Evolutionary conservation across 2,113 vertebrate species (phyloP).

Genomic region (Hyperoodon ampullatus): DNA sequence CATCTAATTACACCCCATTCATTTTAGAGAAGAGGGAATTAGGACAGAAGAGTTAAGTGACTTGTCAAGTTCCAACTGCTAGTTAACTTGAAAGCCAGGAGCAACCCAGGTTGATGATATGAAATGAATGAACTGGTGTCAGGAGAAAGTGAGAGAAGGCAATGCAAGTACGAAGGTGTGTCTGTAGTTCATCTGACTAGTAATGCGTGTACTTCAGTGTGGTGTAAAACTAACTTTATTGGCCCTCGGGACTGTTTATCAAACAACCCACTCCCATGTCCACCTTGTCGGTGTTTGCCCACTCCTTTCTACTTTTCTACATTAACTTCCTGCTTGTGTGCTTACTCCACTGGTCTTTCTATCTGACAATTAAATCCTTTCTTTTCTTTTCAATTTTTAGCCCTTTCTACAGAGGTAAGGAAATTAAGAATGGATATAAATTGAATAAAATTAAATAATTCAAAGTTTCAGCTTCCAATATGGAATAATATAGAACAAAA

Average conservation of each 20-base stretch:
- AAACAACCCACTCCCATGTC: accelerated
- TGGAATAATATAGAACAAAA: not conserved
- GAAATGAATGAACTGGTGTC: accelerated
- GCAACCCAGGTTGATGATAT: too few species aligned
- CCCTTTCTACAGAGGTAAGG: not conserved
- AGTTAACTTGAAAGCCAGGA: not conserved
- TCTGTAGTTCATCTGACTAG: accelerated
- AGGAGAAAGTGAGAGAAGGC: not conserved
- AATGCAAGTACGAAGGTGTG: accelerated
- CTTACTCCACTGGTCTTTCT: not conserved
- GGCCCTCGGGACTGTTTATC: accelerated
- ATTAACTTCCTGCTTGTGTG: not conserved
- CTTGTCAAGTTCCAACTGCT: too few species aligned
- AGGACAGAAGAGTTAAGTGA: too few species aligned
- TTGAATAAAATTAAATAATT: not conserved
- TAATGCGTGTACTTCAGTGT: accelerated
- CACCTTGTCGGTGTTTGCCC: accelerated
- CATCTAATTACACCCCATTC: too few species aligned
- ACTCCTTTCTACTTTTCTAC: not conserved
- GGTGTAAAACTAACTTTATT: accelerated
- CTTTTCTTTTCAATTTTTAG: not conserved
- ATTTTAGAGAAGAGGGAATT: not conserved
- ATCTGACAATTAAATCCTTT: not conserved
- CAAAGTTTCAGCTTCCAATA: not conserved
- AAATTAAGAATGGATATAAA: not conserved